phyloP scores from a whole-genome alignment of 2,888 invertebrate species.

The Tortricodes alternella region DNA sequence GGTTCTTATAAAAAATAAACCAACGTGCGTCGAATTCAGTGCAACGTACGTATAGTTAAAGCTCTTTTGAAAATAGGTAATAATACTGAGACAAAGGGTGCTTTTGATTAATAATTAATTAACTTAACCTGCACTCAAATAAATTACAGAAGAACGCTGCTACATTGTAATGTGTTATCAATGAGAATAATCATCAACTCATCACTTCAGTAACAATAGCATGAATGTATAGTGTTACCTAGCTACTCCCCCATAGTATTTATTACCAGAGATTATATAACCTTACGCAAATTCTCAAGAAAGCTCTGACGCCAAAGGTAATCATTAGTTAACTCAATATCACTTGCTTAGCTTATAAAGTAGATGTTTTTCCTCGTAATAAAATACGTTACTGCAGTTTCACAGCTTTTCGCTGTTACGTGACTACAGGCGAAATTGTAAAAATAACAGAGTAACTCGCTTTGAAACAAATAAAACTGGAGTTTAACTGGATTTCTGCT shows the following conservation, averaged over 20 bases:
- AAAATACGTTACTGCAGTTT: constrained; percentile 30
- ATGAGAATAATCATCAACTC: too few species aligned
- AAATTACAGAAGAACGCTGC: too few species aligned
- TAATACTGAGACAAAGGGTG: too few species aligned
- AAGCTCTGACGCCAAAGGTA: constrained; percentile 4
- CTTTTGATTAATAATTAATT: too few species aligned
- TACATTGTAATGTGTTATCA: too few species aligned
- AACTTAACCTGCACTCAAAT: too few species aligned
- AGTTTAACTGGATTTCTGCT: constrained; percentile 41
- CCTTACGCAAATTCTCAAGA: constrained; percentile 11
- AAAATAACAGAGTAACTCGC: constrained; percentile 30
- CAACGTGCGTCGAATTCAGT: too few species aligned
- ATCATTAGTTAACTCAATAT: constrained; percentile 25
- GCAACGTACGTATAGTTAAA: too few species aligned
- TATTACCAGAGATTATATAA: constrained; percentile 14
- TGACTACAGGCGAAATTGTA: constrained; percentile 27
- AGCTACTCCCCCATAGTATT: not conserved
- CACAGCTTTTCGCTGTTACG: constrained; percentile 32
- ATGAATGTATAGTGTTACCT: not conserved
- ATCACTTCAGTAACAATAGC: too few species aligned
- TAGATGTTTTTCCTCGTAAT: constrained; percentile 17
- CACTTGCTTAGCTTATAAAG: constrained; percentile 14
- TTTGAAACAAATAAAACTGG: constrained; percentile 37
- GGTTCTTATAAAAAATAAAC: too few species aligned
- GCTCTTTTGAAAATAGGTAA: too few species aligned